These are phyloP conservation scores for Tetraneura akinire DNA, from an alignment of 1,140 invertebrate genomes.

Conservation along the genomic window DNA sequence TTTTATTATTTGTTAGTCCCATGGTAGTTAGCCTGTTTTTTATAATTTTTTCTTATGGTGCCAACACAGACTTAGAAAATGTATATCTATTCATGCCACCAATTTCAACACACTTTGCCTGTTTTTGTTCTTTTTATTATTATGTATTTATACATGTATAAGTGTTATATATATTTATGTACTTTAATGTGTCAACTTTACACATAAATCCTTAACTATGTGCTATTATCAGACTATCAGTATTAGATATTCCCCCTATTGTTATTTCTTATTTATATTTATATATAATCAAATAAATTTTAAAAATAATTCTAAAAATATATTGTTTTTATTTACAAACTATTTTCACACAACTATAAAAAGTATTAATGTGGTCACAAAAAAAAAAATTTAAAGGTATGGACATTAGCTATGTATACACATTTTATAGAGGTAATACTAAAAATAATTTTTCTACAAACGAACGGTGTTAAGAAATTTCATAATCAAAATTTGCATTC, in stretches of 20 bases:
- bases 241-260: conserved; percentile 34
- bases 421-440: too few relatives aligned
- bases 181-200: neutral
- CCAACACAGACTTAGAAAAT: neutral
- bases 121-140: neutral
- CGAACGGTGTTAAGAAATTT: too few relatives aligned
- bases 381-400: too few relatives aligned
- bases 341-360: too few relatives aligned
- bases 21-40: neutral
- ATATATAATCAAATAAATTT: conserved; percentile 36
- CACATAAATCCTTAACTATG: conserved; percentile 1
- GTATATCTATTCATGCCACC: neutral
- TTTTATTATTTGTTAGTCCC: neutral
- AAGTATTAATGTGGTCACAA: too few relatives aligned
- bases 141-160: neutral
- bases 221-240: conserved; percentile 38
- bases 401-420: too few relatives aligned
- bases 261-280: conserved; percentile 44
- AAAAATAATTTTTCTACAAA: too few relatives aligned
- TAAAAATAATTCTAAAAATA: conserved; percentile 28
- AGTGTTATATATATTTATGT: conserved; percentile 5
- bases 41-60: too few relatives aligned
- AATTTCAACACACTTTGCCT: neutral
- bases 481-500: too few relatives aligned
- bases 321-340: neutral